Percentiles rank a stretch among this genome's conserved stretches.
phyloP scores from a whole-genome alignment of 2,888 invertebrate genomes.

The Phortica magna region DNA sequence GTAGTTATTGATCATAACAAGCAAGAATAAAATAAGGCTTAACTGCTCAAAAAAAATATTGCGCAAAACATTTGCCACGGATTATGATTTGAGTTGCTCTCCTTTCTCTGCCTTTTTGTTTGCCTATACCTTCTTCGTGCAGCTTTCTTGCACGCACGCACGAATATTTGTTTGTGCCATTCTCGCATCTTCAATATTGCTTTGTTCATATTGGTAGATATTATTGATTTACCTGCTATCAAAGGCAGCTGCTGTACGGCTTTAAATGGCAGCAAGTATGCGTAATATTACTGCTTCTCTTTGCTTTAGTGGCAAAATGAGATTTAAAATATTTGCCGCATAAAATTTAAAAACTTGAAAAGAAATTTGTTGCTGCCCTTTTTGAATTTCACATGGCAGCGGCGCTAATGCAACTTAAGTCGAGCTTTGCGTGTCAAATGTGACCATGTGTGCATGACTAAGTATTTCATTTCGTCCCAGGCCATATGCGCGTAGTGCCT shows the following conservation, averaged over 20 bases:
- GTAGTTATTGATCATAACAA: constrained; percentile 13
- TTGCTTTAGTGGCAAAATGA: no score
- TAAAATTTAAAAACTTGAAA: no score
- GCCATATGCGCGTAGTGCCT: constrained; percentile 11
- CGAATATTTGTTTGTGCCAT: not conserved
- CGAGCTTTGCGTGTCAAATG: not conserved
- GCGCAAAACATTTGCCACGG: constrained; percentile 14
- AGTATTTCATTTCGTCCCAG: constrained; percentile 25
- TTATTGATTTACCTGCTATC: constrained; percentile 71
- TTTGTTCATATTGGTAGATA: constrained; percentile 66
- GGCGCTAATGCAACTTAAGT: not conserved
- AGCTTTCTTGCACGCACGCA: not conserved
- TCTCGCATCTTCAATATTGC: not conserved
- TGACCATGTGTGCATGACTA: constrained; percentile 18
- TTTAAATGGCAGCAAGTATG: constrained; percentile 33
- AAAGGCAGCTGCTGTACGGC: constrained; percentile 61
- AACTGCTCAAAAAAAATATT: constrained; percentile 13
- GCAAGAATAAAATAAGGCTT: constrained; percentile 13
- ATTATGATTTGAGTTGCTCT: not conserved
- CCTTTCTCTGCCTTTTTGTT: not conserved
- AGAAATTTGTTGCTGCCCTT: not conserved
- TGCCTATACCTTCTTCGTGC: not conserved
- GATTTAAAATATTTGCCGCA: no score
- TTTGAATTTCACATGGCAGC: not conserved
- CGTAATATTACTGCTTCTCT: no score